Evolutionary conservation across 2,888 invertebrate genomes (phyloP).

Genomic region (Automeris io): DNA sequence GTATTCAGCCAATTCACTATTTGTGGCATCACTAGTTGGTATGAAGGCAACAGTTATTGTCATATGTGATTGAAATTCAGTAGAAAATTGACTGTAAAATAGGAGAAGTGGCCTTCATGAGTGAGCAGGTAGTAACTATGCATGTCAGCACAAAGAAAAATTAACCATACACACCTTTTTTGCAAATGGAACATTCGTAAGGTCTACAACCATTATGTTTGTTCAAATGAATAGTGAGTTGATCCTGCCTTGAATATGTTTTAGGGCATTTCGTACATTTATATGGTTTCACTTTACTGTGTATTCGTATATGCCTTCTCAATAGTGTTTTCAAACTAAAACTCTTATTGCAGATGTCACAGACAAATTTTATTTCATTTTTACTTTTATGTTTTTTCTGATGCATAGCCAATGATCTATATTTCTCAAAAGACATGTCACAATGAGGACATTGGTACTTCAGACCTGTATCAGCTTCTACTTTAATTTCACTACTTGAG

Average conservation of each 20-base stretch:
- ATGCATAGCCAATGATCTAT: constrained; percentile 63
- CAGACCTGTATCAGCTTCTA: constrained; percentile 24
- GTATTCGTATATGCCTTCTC: constrained; percentile 70
- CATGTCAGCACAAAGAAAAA: too few relatives aligned
- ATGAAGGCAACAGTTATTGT: too few relatives aligned
- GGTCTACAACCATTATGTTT: constrained; percentile 76
- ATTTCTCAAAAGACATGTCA: constrained; percentile 66
- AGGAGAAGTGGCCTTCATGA: too few relatives aligned
- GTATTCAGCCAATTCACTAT: too few relatives aligned
- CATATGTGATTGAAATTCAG: too few relatives aligned
- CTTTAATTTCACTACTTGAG: constrained; percentile 25
- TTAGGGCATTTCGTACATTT: constrained; percentile 77
- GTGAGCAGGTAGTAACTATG: too few relatives aligned
- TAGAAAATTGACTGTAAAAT: too few relatives aligned
- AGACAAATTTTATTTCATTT: constrained; percentile 40
- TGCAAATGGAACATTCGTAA: constrained; percentile 76
- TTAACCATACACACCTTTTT: too few relatives aligned
- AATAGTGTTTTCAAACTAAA: constrained; percentile 55
- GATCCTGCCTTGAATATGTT: constrained; percentile 75
- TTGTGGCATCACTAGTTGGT: too few relatives aligned
- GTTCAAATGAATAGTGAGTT: constrained; percentile 75
- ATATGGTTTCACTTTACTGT: constrained; percentile 67
- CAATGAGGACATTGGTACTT: constrained; percentile 69
- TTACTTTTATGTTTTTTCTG: constrained; percentile 46
- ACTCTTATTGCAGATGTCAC: constrained; percentile 64